A percentile compares a stretch with the other conserved stretches of the same genome.
These are phyloP conservation scores for Acrobasis repandana DNA, from an alignment of 2,888 invertebrate species.

Conservation along the genomic window DNA sequence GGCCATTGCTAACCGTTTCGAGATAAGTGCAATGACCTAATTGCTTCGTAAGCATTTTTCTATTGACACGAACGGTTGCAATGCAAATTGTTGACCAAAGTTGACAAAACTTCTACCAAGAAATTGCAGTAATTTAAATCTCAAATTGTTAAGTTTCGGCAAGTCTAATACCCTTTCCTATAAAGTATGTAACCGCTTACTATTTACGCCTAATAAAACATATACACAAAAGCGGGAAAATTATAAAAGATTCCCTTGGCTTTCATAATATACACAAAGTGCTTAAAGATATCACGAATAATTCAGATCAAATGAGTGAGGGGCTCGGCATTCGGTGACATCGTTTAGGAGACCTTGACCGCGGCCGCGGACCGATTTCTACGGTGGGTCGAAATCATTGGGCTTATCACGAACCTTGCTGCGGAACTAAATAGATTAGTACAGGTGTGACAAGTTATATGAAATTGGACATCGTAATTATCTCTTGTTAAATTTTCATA, in stretches of 20 bases:
- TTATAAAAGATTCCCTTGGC: no score
- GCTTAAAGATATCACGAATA: neutral
- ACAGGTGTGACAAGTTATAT: neutral
- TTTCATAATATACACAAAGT: neutral
- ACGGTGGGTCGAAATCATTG: neutral
- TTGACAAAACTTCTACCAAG: neutral
- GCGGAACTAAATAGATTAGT: neutral
- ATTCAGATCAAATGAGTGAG: neutral
- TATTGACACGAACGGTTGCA: conserved; percentile 10
- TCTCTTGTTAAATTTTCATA: no score
- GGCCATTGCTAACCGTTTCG: conserved; percentile 40
- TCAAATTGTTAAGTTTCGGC: neutral
- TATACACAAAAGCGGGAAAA: no score
- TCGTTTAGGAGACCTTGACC: conserved; percentile 32
- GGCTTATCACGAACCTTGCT: neutral
- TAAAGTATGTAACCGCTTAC: neutral
- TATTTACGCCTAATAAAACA: neutral
- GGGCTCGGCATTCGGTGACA: conserved; percentile 11
- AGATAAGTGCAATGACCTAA: conserved; percentile 55
- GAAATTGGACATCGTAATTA: neutral
- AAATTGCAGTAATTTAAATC: neutral
- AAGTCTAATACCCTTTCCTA: neutral
- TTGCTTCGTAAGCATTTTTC: conserved; percentile 28
- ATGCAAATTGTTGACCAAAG: neutral
- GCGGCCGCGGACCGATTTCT: conserved; percentile 26